Percentiles rank a stretch among this genome's conserved stretches.
These are phyloP conservation scores for Kuschelorhynchus macadamiae DNA, from an alignment of 2,888 invertebrate species.

Conservation along the genomic window DNA sequence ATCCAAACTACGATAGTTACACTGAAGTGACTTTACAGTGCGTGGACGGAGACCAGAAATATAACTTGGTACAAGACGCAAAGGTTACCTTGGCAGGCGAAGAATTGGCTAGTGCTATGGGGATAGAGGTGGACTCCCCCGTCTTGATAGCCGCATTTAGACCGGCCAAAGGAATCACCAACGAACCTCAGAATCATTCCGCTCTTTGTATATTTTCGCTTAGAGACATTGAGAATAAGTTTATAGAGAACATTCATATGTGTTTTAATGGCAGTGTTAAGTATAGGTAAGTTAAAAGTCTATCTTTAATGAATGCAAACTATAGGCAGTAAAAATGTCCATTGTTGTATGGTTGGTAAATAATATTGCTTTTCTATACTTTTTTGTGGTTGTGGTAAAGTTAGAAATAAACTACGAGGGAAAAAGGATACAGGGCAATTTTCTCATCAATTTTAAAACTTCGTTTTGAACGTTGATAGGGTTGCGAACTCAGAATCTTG, in stretches of 20 bases:
- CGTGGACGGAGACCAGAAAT: constrained; percentile 78
- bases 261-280: constrained; percentile 96
- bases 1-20: constrained; percentile 96
- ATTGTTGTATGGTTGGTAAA: no score
- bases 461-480: no score
- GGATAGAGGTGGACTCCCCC: constrained; percentile 83
- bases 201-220: constrained; percentile 95
- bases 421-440: no score
- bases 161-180: constrained; percentile 89
- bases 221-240: constrained; percentile 90
- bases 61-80: constrained; percentile 94
- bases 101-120: constrained; percentile 85
- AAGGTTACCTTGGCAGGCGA: constrained; percentile 89
- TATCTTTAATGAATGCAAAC: not conserved
- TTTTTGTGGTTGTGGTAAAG: no score
- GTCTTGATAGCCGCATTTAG: constrained; percentile 92
- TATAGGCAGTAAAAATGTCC: no score
- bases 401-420: no score
- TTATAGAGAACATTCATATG: constrained; percentile 97
- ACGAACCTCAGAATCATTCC: constrained; percentile 86
- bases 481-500: no score
- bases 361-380: no score
- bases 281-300: constrained; percentile 74
- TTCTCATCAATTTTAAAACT: no score
- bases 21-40: constrained; percentile 96